A percentile compares a stretch with the other conserved stretches of the same genome.
Conservation (phyloP, 1,140 invertebrate genomes). For the Orchestia grillus region DNA sequence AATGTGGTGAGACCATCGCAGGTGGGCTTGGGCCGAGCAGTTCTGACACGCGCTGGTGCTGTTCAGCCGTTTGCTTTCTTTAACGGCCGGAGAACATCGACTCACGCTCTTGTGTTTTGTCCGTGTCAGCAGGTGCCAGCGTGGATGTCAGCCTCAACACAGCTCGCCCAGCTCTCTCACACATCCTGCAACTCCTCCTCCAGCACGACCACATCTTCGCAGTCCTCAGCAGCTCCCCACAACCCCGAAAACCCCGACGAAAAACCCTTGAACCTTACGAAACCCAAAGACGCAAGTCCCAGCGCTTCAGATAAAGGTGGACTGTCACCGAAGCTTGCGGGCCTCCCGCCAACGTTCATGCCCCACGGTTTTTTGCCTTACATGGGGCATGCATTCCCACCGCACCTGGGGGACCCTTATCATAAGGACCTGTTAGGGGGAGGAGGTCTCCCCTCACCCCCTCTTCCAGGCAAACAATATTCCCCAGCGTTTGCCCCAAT, state of each 20-base stretch:
- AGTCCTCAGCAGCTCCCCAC: conserved; percentile 57
- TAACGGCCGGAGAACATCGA: neutral
- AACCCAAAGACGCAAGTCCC: conserved; percentile 78
- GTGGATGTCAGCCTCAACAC: conserved; percentile 68
- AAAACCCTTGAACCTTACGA: conserved; percentile 88
- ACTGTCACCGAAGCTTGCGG: conserved; percentile 60
- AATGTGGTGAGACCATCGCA: no score
- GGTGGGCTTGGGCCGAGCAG: no score
- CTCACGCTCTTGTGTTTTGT: neutral
- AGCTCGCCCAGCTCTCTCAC: conserved; percentile 66
- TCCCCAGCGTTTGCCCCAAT: conserved; percentile 69
- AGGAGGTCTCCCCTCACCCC: conserved; percentile 70
- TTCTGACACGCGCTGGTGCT: no score
- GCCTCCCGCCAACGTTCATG: conserved; percentile 64
- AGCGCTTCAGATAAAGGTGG: conserved; percentile 62
- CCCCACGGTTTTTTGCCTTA: conserved; percentile 66
- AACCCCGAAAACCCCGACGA: conserved; percentile 73
- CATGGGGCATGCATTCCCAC: conserved; percentile 65
- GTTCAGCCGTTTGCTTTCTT: no score
- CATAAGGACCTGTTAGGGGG: conserved; percentile 68
- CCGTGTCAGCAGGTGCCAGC: conserved; percentile 61
- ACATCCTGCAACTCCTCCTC: conserved; percentile 58
- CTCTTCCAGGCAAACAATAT: conserved; percentile 64
- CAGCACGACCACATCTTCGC: conserved; percentile 59
- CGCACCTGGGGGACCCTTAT: conserved; percentile 57